Evolutionary conservation across 2,113 vertebrate species (phyloP), one percentile per base, ranked within the genome.

Genomic region (Todiramphus chloris): DNA sequence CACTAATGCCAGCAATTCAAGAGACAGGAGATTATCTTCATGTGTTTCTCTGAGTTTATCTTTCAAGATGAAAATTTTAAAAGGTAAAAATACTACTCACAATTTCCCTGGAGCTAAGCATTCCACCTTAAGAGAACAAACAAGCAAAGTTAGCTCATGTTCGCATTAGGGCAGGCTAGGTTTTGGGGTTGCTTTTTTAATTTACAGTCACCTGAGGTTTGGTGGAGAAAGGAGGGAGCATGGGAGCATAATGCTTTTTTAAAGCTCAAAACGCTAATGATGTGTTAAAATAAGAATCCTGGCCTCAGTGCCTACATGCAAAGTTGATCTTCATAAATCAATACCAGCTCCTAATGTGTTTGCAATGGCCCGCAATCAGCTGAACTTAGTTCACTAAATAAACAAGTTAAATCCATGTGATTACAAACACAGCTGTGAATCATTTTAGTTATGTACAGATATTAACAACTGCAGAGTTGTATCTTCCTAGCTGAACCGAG

Each of bases 31-130:
- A 31, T 55, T 28, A 28, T 51, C 37, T 79, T 90, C 8, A 73
- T 69, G 33, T 50, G 16, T 75, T 85, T 74, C 15, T 55, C 17
- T 25, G 39, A 68, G 5, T 41, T 88, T 66, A 21, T 59, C 15
- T 68, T 66, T 63, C 53, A 86, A 30, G 48, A 50, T 0, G 5
- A 83, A 94, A 46, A 50, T 46, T 63, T 30, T n/a, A 7, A 79
- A 53, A 70, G 73, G 10, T 68, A 55, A 75, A 64, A 81, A 28
- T 31, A 48, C 15, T 89, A 41, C 48, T 95, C 91, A 89, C 50
- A 59, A 69, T 46, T 97, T 98, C 87, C 44, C 97, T 87, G 55
- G 95, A 96, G n/a, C 70, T 97, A 75, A 96, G 80, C 43, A 96
- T 75, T 70, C 59, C n/a, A 72, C 88, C 82, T 66, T 94, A 94